Conservation (phyloP, 37 sponge, comb jelly and placozoan species). For the Axinella damicornis region DNA sequence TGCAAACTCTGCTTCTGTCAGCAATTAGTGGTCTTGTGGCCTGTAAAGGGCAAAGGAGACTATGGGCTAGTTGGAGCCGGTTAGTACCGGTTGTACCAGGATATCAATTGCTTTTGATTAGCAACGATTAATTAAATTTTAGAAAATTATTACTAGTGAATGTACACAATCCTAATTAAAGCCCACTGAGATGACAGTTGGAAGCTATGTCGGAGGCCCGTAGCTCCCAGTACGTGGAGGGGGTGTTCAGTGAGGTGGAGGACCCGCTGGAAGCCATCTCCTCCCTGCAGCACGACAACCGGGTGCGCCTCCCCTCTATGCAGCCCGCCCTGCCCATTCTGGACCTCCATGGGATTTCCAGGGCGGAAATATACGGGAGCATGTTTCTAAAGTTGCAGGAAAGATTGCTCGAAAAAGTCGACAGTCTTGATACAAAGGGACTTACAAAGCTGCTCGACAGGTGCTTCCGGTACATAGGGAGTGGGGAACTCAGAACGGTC, state of each 20-base stretch:
- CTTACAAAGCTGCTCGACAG: slow-evolving; percentile 74
- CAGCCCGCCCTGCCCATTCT: slow-evolving; percentile 90
- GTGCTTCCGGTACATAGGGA: slow-evolving; percentile 60
- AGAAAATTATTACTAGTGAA: too few species aligned
- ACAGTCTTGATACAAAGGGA: slow-evolving; percentile 47
- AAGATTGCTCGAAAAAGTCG: slow-evolving; percentile 58
- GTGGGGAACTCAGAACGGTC: slow-evolving; percentile 56
- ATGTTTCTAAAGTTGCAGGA: slow-evolving; percentile 68
- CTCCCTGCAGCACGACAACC: slow-evolving; percentile 72
- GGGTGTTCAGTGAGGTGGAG: slow-evolving; percentile 41
- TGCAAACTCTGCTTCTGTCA: too few species aligned
- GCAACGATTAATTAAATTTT: too few species aligned
- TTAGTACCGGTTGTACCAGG: too few species aligned
- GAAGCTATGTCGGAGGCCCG: too few species aligned
- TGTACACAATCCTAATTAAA: too few species aligned
- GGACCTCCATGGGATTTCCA: slow-evolving; percentile 83
- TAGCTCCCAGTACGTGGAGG: slow-evolving; percentile 16
- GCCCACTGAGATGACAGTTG: too few species aligned
- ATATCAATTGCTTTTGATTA: too few species aligned
- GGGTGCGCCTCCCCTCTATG: slow-evolving; percentile 63
- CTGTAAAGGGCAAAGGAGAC: too few species aligned
- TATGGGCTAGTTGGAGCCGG: too few species aligned
- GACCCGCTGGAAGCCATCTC: slow-evolving; percentile 73
- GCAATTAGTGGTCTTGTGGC: too few species aligned
- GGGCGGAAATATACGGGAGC: slow-evolving; percentile 72